phyloP scores from a whole-genome alignment of 2,113 vertebrate genomes.

The Rhea pennata region DNA sequence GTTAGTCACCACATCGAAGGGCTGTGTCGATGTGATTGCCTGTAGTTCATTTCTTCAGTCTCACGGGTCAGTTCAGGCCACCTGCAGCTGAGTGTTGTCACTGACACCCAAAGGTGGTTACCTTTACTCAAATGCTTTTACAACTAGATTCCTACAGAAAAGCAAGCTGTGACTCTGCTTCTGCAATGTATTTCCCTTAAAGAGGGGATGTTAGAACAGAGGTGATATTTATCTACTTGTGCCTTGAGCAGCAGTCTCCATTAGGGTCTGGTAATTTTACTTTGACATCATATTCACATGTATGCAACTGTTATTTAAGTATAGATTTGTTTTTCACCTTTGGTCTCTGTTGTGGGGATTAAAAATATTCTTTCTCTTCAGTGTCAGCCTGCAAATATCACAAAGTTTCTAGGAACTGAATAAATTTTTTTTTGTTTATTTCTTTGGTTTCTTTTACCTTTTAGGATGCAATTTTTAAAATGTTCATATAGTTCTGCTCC shows the following conservation, averaged over 20 bases:
- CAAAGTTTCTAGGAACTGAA: background rate
- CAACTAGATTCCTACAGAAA: background rate
- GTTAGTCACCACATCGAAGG: background rate
- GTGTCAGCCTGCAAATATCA: background rate
- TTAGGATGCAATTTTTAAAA: background rate
- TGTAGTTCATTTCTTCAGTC: background rate
- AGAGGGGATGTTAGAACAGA: background rate
- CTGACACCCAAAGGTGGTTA: rapidly evolving
- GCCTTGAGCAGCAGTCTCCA: background rate
- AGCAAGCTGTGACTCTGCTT: background rate
- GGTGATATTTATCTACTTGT: no score
- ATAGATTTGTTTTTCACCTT: background rate
- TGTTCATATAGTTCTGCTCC: background rate
- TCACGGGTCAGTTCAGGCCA: background rate
- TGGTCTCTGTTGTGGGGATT: background rate
- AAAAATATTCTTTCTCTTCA: background rate
- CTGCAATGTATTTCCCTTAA: background rate
- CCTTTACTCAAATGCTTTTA: background rate
- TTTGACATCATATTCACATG: background rate
- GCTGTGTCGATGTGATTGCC: background rate
- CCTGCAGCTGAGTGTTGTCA: background rate
- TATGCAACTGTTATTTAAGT: no score
- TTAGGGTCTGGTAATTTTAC: background rate
- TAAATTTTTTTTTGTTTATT: background rate
- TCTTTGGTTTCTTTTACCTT: background rate